Conservation (phyloP, 2,797 vertebrate genomes). For the Artibeus lituratus region DNA sequence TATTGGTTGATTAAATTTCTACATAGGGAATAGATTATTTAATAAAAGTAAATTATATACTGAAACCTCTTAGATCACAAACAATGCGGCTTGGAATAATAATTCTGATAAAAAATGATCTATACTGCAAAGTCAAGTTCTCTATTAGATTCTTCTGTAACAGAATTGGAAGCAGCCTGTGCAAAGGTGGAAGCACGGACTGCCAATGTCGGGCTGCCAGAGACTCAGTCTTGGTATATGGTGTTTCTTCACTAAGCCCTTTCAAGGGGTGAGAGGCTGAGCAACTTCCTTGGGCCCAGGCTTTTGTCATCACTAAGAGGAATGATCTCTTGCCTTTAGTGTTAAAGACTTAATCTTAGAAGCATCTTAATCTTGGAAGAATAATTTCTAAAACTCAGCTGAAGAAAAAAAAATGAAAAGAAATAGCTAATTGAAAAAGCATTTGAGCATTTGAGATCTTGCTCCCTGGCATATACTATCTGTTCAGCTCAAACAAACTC, state of each 20-base stretch:
- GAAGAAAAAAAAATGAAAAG: not conserved
- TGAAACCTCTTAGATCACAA: not conserved
- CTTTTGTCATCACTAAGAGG: not conserved
- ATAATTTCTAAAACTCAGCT: not conserved
- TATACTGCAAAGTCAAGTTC: not conserved
- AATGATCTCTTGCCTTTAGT: not conserved
- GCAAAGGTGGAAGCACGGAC: not conserved
- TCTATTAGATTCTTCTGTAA: not conserved
- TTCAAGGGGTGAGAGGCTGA: not conserved
- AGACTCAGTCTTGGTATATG: not conserved
- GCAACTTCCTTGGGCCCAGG: not conserved
- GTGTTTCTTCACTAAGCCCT: not conserved
- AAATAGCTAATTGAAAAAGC: not conserved
- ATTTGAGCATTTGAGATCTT: not conserved
- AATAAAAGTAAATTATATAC: not conserved
- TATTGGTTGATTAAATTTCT: not conserved
- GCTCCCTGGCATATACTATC: not conserved
- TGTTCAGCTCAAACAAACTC: not conserved
- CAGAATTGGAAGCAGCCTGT: not conserved
- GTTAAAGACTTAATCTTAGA: not conserved
- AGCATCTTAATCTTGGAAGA: not conserved
- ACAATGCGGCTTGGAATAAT: not conserved
- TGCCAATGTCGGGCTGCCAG: not conserved
- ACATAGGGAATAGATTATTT: not conserved
- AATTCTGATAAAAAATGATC: not conserved